Evolutionary conservation across 2,113 vertebrate species (phyloP), one percentile per base, ranked within the genome.

Genomic region (Athene noctua): DNA sequence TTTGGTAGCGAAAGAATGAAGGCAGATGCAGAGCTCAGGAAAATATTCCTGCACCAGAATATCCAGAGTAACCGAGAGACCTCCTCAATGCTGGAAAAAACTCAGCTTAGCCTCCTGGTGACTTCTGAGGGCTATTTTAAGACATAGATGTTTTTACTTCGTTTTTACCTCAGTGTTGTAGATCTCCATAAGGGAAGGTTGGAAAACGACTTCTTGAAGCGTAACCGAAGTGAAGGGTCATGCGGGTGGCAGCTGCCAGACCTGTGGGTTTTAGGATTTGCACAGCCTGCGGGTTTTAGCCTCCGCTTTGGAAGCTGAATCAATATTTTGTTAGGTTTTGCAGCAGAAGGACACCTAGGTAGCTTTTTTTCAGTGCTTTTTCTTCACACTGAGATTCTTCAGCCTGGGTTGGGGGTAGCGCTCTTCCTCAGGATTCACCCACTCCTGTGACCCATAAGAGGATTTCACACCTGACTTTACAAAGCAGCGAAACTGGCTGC

Each of bases 321-420:
- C 81, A 82, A 51, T 90, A 79, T 94, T 88, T 80, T 71, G 42
- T 58, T 63, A 82, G 44, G 91, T 86, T 86, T 85, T 90, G 77
- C 38, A 62, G 49, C 79, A 79, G 62, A 54, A 72, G 30, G 57
- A 20, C 0, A 3, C 71, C 75, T 58, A 22, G 57, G n/a, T 52
- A 36, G 57, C 7, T 1, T 11, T 65, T 88, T 72, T 59, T 40
- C 66, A 32, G 47, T 5, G 18, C 65, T 87, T 70, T 80, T 89
- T 70, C 78, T 94, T 78, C 40, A 47, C 1, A 1, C 34, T 86
- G 78, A 55, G 42, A 12, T 86, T 72, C 58, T 55, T 67, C 29
- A 75, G 29, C 47, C n/a, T 52, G 52, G 49, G 10, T 25, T 70
- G 62, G 62, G 71, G 55, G 51, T 59, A 65, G 22, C 11, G 7